phyloP scores from a whole-genome alignment of 2,797 vertebrate species.

The Acomys russatus region DNA sequence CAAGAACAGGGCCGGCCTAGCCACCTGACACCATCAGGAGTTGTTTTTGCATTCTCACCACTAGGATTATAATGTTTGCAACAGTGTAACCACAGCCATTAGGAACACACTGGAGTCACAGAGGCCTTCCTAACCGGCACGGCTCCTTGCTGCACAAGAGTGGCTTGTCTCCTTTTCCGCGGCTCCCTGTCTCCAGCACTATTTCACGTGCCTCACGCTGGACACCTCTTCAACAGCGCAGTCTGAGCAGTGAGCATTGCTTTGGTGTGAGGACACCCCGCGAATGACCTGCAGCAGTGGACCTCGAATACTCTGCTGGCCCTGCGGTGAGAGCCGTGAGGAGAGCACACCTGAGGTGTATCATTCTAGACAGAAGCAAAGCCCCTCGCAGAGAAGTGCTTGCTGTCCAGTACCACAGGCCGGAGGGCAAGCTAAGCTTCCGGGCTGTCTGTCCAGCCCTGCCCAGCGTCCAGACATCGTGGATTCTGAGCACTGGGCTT shows the following conservation, averaged over 20 bases:
- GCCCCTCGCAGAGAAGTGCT: neutral
- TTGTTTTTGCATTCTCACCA: neutral
- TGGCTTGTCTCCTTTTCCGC: too few relatives aligned
- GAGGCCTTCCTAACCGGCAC: neutral
- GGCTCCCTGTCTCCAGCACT: neutral
- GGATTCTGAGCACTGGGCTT: neutral
- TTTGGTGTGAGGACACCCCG: neutral
- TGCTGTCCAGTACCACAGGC: fast-evolving
- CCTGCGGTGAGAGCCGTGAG: neutral
- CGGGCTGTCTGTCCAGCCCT: neutral
- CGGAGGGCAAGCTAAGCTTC: neutral
- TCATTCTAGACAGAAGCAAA: neutral
- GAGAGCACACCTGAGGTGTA: too few relatives aligned
- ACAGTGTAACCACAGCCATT: neutral
- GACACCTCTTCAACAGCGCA: neutral
- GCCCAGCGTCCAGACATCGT: neutral
- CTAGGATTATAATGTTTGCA: neutral
- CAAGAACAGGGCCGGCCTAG: neutral
- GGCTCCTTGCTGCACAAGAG: neutral
- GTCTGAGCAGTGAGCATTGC: neutral
- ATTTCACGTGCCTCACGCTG: too few relatives aligned
- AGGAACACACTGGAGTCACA: neutral
- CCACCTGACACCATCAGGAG: neutral
- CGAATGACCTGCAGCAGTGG: too few relatives aligned
- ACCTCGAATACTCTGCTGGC: neutral